Base-by-base conservation (phyloP, 2,888 invertebrate genomes). In the Invenusta paracnida region DNA sequence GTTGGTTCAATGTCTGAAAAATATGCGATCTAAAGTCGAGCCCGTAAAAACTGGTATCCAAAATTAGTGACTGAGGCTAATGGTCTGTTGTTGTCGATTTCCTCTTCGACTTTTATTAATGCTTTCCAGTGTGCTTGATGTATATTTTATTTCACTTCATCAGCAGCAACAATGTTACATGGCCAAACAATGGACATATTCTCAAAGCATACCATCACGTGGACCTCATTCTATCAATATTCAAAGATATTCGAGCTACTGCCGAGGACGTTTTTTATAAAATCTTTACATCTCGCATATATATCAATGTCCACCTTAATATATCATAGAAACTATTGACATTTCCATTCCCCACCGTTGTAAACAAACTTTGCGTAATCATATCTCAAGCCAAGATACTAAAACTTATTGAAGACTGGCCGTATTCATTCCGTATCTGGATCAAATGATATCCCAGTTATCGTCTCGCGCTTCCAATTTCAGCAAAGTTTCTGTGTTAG, bases 241-340 rank as follows among this genome's bases (percentile, higher is more conserved):
- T 73, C 27, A 73, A 73, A 73, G 73, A 73, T 73, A 73, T 73
- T 73, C 73, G 73, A 73, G 73, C 73, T 73, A 73, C 73, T 73
- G 73, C 73, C 25, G 73, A 25, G 73, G 73, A 73, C 27, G 73
- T 73, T 73, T 73, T 73, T 23, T 23, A 73, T 73, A 73, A 48
- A 48, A 48, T 48, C 17, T 48, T 48, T 48, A 48, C 48, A 48
- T 48, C 48, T 17, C 5, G 48, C 48, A 48, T 25, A 73, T n/a
- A 73, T 23, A 73, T 73, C 73, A 73, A 73, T 73, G 73, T 73
- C 73, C 73, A 73, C 27, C 73, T 73, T 73, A 73, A 23, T 23
- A 73, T 13, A 73, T 48, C n/a, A n/a, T n/a, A n/a, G 48, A 5
- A 48, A 48, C 5, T 48, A 48, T 48, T 48, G 48, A 48, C 48